Conservation (phyloP, 2,113 vertebrate species). For the Pterocles orientalis region DNA sequence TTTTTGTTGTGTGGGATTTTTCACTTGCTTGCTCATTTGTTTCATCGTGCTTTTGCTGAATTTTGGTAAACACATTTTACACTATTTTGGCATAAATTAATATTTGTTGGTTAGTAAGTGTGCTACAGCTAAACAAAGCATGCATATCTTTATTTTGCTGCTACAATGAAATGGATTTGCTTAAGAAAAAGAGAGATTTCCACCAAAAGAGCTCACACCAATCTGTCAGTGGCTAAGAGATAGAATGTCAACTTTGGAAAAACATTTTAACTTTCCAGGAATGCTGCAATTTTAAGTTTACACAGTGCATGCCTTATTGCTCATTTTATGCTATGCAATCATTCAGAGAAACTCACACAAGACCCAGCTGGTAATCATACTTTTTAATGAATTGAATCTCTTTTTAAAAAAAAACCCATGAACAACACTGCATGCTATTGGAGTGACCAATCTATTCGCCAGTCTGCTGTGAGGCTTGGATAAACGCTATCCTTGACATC, state of each 20-base stretch:
- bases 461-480: not conserved
- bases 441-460: not conserved
- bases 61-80: not conserved
- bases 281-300: constrained; percentile 2
- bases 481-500: not conserved
- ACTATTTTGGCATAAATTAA: not conserved
- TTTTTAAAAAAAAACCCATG: not conserved
- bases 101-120: not conserved
- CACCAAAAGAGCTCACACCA: not conserved
- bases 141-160: not conserved
- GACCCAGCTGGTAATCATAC: not conserved
- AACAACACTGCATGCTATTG: not conserved
- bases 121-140: not conserved
- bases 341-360: constrained; percentile 55
- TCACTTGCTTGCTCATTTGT: not conserved
- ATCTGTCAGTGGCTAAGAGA: not conserved
- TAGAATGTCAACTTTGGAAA: not conserved
- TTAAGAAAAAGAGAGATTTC: not conserved
- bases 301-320: constrained; percentile 5
- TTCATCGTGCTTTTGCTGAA: not conserved
- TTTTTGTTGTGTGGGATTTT: not conserved
- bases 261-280: constrained; percentile 57
- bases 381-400: constrained; percentile 15
- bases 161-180: not conserved
- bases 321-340: constrained; percentile 8